Evolutionary conservation across 2,888 invertebrate species (phyloP).

Genomic region (Eilema sororculum): DNA sequence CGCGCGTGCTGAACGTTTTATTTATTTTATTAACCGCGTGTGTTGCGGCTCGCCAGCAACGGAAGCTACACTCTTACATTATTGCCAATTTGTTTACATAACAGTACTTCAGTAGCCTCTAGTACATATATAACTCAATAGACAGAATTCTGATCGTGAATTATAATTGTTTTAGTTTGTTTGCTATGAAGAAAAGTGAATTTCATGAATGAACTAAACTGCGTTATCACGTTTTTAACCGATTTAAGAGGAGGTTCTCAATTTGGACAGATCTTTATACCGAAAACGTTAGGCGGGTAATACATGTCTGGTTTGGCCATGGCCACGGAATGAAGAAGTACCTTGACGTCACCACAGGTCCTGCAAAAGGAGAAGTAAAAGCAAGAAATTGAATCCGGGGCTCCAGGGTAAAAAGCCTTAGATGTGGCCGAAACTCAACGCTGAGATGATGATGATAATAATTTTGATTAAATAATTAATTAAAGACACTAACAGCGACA

Average conservation of each 20-base stretch:
- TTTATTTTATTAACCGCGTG: slow-evolving; percentile 77
- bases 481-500: no score
- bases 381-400: background rate
- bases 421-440: background rate
- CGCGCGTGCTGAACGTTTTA: slow-evolving; percentile 71
- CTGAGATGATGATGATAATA: background rate
- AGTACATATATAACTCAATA: slow-evolving; percentile 9
- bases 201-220: background rate
- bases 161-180: background rate
- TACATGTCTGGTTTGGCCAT: no score
- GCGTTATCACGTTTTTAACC: no score
- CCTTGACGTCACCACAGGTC: background rate
- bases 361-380: background rate
- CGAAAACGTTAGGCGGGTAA: no score
- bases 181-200: background rate
- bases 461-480: background rate
- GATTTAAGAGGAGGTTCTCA: no score
- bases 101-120: slow-evolving; percentile 46
- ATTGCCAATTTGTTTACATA: slow-evolving; percentile 57
- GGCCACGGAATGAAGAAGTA: no score
- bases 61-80: slow-evolving; percentile 64
- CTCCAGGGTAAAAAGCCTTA: background rate
- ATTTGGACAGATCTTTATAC: no score
- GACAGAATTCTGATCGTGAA: background rate
- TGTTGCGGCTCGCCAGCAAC: slow-evolving; percentile 65